Conservation (phyloP, 1,140 invertebrate genomes). For the Periplaneta americana region DNA sequence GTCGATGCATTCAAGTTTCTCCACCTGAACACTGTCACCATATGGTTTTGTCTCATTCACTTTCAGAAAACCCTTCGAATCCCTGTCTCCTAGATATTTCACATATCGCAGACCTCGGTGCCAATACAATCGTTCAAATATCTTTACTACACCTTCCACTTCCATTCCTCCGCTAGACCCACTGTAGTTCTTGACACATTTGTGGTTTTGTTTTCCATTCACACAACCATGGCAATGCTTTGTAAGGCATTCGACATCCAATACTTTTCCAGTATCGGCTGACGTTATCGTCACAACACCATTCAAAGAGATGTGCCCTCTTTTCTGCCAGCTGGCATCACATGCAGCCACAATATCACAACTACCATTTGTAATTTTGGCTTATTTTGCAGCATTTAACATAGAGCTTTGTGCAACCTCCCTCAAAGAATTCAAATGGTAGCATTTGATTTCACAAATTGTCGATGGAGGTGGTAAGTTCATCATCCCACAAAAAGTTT, state of each 20-base stretch:
- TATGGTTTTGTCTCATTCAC: constrained; percentile 23
- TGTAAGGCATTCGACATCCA: constrained; percentile 14
- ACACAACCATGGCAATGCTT: constrained; percentile 12
- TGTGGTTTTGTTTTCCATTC: neutral
- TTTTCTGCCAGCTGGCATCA: constrained; percentile 21
- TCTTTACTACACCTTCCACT: constrained; percentile 19
- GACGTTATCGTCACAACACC: constrained; percentile 18
- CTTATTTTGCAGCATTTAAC: constrained; percentile 14
- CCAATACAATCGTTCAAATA: constrained; percentile 22
- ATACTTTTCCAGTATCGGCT: constrained; percentile 18
- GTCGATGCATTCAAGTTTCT: constrained; percentile 20
- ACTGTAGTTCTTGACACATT: constrained; percentile 22
- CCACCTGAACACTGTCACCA: constrained; percentile 19
- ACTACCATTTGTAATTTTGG: constrained; percentile 12
- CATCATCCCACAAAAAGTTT: constrained; percentile 8
- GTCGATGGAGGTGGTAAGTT: constrained; percentile 1
- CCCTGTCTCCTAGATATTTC: constrained; percentile 25
- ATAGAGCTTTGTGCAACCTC: neutral
- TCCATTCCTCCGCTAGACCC: constrained; percentile 26
- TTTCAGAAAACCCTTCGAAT: constrained; percentile 20
- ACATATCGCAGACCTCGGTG: constrained; percentile 20
- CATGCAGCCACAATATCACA: constrained; percentile 17
- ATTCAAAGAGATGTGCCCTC: constrained; percentile 19
- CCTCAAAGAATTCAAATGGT: neutral
- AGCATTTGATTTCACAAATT: neutral